phyloP scores from a whole-genome alignment of 2,888 invertebrate species.

The Bhutanitis thaidina region DNA sequence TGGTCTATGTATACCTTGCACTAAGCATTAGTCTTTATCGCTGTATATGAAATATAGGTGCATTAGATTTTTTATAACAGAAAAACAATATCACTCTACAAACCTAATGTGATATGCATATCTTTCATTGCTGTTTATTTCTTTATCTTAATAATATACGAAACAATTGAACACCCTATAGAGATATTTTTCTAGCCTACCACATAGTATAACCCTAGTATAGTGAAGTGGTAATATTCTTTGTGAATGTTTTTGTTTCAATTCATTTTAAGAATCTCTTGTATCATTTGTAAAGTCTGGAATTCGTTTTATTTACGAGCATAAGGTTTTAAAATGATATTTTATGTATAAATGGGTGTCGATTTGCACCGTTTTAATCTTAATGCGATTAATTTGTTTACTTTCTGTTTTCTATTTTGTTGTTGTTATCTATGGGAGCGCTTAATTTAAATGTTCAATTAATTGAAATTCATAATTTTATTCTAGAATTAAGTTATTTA shows the following conservation, averaged over 20 bases:
- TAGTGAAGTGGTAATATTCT: background rate
- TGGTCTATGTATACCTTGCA: constrained; percentile 29
- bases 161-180: background rate
- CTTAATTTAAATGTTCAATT: constrained; percentile 36
- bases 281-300: background rate
- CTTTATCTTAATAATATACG: background rate
- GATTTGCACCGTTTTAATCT: constrained; percentile 9
- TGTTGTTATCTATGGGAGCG: constrained; percentile 56
- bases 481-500: constrained; percentile 27
- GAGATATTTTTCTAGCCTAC: constrained; percentile 10
- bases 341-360: constrained; percentile 2
- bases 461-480: constrained; percentile 27
- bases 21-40: constrained; percentile 17
- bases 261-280: constrained; percentile 2
- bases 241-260: constrained; percentile 3
- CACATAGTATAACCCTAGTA: background rate
- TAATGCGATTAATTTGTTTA: constrained; percentile 14
- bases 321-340: background rate
- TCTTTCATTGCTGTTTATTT: constrained; percentile 1
- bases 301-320: constrained; percentile 4
- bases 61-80: constrained; percentile 18
- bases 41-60: constrained; percentile 14
- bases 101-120: constrained; percentile 10
- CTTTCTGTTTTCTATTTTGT: constrained; percentile 35
- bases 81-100: constrained; percentile 6